A percentile compares a stretch with the other conserved stretches of the same genome.
Evolutionary conservation across 2,888 invertebrate species (phyloP).

Genomic region (Oeneis ivallda): DNA sequence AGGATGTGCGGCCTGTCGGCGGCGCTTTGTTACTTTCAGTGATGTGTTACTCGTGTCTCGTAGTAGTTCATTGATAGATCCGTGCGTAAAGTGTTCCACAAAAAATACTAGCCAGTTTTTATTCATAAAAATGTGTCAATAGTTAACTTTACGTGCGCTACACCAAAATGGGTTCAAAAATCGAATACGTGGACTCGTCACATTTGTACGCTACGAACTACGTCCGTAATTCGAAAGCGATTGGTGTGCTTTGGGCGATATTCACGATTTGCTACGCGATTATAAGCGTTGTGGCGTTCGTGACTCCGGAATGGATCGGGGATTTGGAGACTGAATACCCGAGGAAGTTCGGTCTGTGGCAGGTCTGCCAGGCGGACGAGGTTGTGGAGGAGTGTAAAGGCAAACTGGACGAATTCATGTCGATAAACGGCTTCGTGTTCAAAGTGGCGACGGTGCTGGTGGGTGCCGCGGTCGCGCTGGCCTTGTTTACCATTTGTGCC

Average conservation of each 20-base stretch:
- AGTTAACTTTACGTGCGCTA: slow-evolving; percentile 44
- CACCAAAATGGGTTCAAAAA: slow-evolving; percentile 91
- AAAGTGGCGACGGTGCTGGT: slow-evolving; percentile 94
- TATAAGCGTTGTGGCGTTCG: slow-evolving; percentile 96
- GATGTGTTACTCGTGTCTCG: slow-evolving; percentile 70
- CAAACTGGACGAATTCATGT: slow-evolving; percentile 89
- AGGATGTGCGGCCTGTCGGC: slow-evolving; percentile 51
- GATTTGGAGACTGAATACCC: slow-evolving; percentile 92
- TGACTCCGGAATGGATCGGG: slow-evolving; percentile 96
- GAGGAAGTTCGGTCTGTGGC: slow-evolving; percentile 96
- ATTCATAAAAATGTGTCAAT: slow-evolving; percentile 51
- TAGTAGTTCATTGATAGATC: slow-evolving; percentile 51
- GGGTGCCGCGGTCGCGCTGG: slow-evolving; percentile 91
- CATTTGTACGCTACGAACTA: slow-evolving; percentile 95
- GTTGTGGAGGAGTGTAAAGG: slow-evolving; percentile 92
- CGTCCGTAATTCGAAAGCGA: slow-evolving; percentile 95
- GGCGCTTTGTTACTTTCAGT: slow-evolving; percentile 46
- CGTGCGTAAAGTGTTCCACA: slow-evolving; percentile 20
- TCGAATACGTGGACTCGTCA: slow-evolving; percentile 95
- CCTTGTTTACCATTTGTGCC: slow-evolving; percentile 92
- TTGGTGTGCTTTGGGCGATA: slow-evolving; percentile 98
- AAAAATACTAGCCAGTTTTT: slow-evolving; percentile 39
- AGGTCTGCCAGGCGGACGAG: slow-evolving; percentile 90
- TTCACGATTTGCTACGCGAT: slow-evolving; percentile 98
- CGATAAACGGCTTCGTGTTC: slow-evolving; percentile 91